Base-by-base conservation (phyloP, 1,140 invertebrate species). In the Eufriesea mexicana region DNA sequence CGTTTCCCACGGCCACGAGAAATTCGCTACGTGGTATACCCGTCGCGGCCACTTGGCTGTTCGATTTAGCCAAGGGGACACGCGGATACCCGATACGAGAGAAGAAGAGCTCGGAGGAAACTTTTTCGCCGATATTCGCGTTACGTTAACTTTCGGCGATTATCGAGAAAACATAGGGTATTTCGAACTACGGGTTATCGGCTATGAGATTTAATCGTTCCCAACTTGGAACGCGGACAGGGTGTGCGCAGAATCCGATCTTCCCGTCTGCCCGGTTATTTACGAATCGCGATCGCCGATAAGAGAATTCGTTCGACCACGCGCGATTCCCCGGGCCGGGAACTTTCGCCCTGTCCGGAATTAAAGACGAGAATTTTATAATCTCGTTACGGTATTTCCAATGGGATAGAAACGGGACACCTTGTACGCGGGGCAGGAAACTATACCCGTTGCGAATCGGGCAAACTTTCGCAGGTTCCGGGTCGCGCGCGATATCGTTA, bases 111-210 rank as follows among this genome's bases (percentile, higher is more conserved):
- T 9, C 12, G 20, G n/a, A 16, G 5, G 35, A 51, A 79, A 79
- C 78, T 79, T 73, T 54, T 62, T 45, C 68, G 28, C 16, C 51
- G 51, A 57, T 68, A 47, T 74, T 54, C 68, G 42, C 16, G 35
- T 14, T 51, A 72, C 57, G 59, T 76, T 25, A 77, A 68, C 62
- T 82, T 82, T 76, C 23, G 0, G 2, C 73, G 79, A 66, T 76
- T 77, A 77, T 82, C 62, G 80, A 25, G n/a, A 12, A 51, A 77
- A 67, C 28, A 12, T 61, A 61, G 51, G 20, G 45, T 20, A 51
- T 82, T 68, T 82, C 25, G 28, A n/a, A n/a, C 20, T n/a, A 47
- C 35, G 45, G 18, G 47, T 45, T 61, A n/a, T 47, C n/a, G n/a
- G n/a, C n/a, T 49, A 66, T 20, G 72, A 67, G 25, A 81, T 66